A percentile compares a stretch with the other conserved stretches of the same genome.
Conservation (phyloP, 1,140 invertebrate species). For the Ruditapes philippinarum region DNA sequence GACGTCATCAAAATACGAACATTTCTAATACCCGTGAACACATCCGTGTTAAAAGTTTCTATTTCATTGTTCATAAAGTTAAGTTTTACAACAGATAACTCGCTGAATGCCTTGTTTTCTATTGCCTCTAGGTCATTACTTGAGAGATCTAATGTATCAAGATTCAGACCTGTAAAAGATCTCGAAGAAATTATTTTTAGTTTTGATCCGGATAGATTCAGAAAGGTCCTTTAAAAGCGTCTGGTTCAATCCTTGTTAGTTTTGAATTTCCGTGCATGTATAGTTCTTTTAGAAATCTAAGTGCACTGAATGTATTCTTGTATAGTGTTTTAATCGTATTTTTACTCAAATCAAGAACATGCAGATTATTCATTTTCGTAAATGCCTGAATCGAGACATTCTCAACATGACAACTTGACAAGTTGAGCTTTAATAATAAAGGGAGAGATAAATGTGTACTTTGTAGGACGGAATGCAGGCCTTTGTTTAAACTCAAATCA, state of each 20-base stretch:
- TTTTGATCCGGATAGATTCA: constrained; percentile 1
- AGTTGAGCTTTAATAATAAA: background rate
- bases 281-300: constrained; percentile 15
- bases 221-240: constrained; percentile 47
- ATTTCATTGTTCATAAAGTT: background rate
- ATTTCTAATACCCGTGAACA: background rate
- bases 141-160: background rate
- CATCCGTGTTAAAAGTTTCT: background rate
- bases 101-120: background rate
- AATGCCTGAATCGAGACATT: background rate
- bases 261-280: constrained; percentile 40
- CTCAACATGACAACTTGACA: background rate
- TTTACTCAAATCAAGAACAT: constrained; percentile 40
- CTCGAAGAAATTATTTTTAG: background rate
- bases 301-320: constrained; percentile 20
- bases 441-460: too few relatives aligned
- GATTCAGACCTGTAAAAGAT: constrained; percentile 34
- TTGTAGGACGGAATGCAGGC: background rate
- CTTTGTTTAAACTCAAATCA: background rate
- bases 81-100: background rate
- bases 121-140: background rate
- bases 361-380: background rate
- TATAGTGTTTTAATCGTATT: constrained; percentile 23
- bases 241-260: background rate
- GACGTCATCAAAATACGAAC: background rate